Evolutionary conservation across 2,113 vertebrate genomes (phyloP).

Genomic region (Tupaia tana): DNA sequence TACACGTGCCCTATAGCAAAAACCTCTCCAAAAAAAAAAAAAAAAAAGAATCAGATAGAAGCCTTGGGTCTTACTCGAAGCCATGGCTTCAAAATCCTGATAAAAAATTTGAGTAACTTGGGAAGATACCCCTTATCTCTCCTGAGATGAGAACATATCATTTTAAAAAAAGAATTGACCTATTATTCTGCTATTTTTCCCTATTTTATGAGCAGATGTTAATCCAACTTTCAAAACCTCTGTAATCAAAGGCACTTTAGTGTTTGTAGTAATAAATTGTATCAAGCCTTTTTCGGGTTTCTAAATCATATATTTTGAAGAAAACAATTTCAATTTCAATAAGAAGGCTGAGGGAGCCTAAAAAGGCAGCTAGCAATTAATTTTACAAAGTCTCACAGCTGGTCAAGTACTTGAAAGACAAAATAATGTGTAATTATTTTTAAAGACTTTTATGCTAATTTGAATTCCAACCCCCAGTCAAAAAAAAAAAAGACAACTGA

Average conservation of each 20-base stretch:
- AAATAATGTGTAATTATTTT: slow-evolving; percentile 74
- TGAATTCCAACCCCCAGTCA: slow-evolving; percentile 51
- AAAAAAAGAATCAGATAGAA: slow-evolving; percentile 9
- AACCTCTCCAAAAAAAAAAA: no score
- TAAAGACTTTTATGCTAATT: slow-evolving; percentile 72
- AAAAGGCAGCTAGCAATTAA: slow-evolving; percentile 71
- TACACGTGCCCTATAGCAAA: no score
- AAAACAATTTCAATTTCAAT: slow-evolving; percentile 73
- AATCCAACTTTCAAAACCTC: neutral
- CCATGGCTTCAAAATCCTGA: slow-evolving; percentile 20
- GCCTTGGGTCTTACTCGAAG: neutral
- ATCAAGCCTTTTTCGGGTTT: slow-evolving; percentile 36
- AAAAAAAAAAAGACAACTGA: neutral
- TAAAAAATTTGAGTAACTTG: neutral
- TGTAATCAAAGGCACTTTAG: slow-evolving; percentile 48
- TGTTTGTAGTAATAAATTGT: slow-evolving; percentile 33
- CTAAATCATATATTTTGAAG: slow-evolving; percentile 68
- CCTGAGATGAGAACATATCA: neutral
- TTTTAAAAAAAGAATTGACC: slow-evolving; percentile 35
- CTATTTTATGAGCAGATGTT: slow-evolving; percentile 51
- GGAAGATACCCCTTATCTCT: neutral
- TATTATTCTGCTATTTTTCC: slow-evolving; percentile 10
- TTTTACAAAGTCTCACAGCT: slow-evolving; percentile 75
- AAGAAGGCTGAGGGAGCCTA: slow-evolving; percentile 57
- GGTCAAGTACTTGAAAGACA: slow-evolving; percentile 70